phyloP scores from a whole-genome alignment of 2,113 vertebrate species.

The rabbit (Oryctolagus cuniculus) region DNA sequence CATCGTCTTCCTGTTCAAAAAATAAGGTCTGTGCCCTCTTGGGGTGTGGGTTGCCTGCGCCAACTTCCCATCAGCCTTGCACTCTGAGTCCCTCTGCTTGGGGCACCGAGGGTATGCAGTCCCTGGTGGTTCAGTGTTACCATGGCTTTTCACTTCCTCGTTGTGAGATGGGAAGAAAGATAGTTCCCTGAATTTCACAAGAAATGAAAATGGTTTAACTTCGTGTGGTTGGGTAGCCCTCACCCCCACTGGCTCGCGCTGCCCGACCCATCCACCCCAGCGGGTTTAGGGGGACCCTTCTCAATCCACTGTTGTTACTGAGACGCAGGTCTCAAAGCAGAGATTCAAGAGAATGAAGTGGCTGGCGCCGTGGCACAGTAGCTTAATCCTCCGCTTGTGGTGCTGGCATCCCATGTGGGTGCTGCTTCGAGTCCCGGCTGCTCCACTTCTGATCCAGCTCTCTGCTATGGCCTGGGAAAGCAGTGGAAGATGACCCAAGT shows the following conservation, averaged over 20 bases:
- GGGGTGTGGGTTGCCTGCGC: not conserved
- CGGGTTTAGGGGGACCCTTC: not conserved
- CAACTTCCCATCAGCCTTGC: not conserved
- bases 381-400: no score
- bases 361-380: no score
- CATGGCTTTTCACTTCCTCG: slow-evolving; percentile 31
- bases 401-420: no score
- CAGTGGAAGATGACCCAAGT: no score
- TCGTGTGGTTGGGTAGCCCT: not conserved
- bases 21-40: not conserved
- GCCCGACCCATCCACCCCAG: not conserved
- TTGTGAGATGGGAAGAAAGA: slow-evolving; percentile 21
- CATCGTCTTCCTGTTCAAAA: no score
- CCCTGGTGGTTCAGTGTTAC: not conserved
- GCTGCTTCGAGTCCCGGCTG: no score
- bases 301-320: not conserved
- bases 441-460: no score
- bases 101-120: not conserved
- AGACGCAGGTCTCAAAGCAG: not conserved
- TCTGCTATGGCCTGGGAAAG: no score
- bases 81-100: not conserved
- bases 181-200: slow-evolving; percentile 60
- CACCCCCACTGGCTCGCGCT: not conserved
- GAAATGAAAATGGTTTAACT: slow-evolving; percentile 59
- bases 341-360: not conserved